Evolutionary conservation across 2,888 invertebrate species (phyloP).

Genomic region (Antheraea assamensis): DNA sequence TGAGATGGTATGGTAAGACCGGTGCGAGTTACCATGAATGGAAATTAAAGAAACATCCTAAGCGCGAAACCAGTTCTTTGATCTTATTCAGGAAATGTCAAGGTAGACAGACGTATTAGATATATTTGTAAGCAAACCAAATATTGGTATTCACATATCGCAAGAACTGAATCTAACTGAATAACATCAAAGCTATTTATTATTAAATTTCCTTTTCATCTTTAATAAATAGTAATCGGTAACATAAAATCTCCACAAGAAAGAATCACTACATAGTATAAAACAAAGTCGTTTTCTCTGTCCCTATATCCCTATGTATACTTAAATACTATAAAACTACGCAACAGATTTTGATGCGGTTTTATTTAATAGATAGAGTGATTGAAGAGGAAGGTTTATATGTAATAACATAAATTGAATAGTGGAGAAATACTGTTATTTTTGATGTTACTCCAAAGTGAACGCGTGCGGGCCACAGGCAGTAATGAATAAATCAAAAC

Average conservation of each 20-base stretch:
- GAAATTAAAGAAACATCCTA: conserved; percentile 28
- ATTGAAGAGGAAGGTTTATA: too few species aligned
- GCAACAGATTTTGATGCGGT: too few species aligned
- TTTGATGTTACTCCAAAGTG: too few species aligned
- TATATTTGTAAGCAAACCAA: conserved; percentile 18
- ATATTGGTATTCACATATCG: conserved; percentile 10
- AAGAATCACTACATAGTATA: too few species aligned
- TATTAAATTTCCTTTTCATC: neutral
- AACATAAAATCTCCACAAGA: neutral
- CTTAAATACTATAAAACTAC: too few species aligned
- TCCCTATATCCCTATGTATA: too few species aligned
- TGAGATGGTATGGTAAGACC: conserved; percentile 34
- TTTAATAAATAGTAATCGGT: neutral
- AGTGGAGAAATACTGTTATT: too few species aligned
- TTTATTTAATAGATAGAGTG: too few species aligned
- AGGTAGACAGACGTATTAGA: conserved; percentile 24
- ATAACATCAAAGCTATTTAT: neutral
- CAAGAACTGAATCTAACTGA: neutral
- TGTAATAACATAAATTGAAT: too few species aligned
- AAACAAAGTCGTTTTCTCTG: too few species aligned
- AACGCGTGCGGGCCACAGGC: too few species aligned
- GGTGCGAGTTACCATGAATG: conserved; percentile 34
- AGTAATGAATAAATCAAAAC: too few species aligned
- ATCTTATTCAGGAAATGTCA: conserved; percentile 30
- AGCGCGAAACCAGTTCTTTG: conserved; percentile 33